Percentiles rank a stretch among this genome's conserved stretches.
Evolutionary conservation across 2,113 vertebrate genomes (phyloP).

Genomic region (Columba livia): DNA sequence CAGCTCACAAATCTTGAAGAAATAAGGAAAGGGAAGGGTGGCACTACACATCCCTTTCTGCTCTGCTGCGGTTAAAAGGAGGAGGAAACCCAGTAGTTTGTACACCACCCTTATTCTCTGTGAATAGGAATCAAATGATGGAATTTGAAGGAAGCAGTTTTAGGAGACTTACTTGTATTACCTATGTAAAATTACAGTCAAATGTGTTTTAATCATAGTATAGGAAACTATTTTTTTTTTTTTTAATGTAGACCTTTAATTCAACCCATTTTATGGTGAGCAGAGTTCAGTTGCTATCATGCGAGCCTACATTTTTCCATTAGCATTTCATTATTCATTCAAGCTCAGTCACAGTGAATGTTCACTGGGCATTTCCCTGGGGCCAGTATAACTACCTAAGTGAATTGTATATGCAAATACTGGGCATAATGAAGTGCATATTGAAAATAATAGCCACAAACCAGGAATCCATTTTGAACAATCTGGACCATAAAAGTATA

Average conservation of each 20-base stretch:
- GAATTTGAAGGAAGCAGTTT: neutral
- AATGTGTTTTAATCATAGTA: neutral
- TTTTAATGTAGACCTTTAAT: neutral
- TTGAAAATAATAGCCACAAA: neutral
- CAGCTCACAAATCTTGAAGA: neutral
- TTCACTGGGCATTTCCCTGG: neutral
- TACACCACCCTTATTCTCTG: neutral
- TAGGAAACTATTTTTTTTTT: neutral
- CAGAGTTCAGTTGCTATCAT: conserved; percentile 6
- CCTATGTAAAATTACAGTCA: neutral
- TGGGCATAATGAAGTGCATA: neutral
- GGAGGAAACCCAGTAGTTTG: neutral
- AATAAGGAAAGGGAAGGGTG: conserved; percentile 51
- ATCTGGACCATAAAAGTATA: neutral
- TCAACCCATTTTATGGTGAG: neutral
- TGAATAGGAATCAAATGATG: neutral
- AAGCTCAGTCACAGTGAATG: neutral
- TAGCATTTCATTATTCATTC: conserved; percentile 27
- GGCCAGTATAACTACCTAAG: neutral
- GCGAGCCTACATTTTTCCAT: neutral
- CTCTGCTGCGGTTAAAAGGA: neutral
- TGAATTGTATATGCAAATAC: conserved; percentile 25
- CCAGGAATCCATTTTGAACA: neutral
- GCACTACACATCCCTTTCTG: neutral
- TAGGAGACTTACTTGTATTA: neutral